Conservation (phyloP, 2,888 invertebrate species). For the Agrotis ipsilon region DNA sequence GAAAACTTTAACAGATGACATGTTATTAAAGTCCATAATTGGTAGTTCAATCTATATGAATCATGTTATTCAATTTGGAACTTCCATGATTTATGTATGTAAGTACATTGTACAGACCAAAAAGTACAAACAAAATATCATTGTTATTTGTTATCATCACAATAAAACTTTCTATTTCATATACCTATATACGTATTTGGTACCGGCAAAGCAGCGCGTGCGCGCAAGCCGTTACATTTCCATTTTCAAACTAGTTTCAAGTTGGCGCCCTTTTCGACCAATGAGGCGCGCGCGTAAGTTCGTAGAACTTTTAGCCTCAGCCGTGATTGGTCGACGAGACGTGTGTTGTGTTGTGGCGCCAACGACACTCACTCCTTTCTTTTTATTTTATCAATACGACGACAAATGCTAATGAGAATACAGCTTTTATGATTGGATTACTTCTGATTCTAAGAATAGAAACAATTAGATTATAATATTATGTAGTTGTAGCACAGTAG, state of each 20-base stretch:
- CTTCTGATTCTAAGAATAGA: conserved; percentile 18
- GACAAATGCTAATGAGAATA: conserved; percentile 45
- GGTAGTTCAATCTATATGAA: neutral
- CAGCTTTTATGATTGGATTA: conserved; percentile 26
- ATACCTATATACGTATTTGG: conserved; percentile 61
- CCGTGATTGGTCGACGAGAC: conserved; percentile 73
- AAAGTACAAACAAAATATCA: neutral
- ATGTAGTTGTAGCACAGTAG: neutral
- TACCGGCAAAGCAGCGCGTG: conserved; percentile 59
- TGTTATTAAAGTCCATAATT: too few species aligned
- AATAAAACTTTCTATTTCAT: conserved; percentile 66
- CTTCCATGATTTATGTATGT: neutral
- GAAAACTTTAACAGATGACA: too few species aligned
- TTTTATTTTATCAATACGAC: conserved; percentile 50
- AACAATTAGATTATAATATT: conserved; percentile 4
- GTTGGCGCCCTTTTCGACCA: conserved; percentile 82
- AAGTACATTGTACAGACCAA: too few species aligned
- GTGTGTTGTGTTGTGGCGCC: conserved; percentile 63
- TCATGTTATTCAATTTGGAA: neutral
- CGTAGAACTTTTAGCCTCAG: conserved; percentile 86
- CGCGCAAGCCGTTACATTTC: conserved; percentile 74
- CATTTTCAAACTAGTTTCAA: conserved; percentile 78
- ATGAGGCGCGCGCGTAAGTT: conserved; percentile 78
- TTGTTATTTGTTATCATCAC: conserved; percentile 35
- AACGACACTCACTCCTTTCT: conserved; percentile 61